Evolutionary conservation across 1,140 invertebrate genomes (phyloP), one percentile per base, ranked within the genome.

Genomic region (Yoshiicerus persimilis): DNA sequence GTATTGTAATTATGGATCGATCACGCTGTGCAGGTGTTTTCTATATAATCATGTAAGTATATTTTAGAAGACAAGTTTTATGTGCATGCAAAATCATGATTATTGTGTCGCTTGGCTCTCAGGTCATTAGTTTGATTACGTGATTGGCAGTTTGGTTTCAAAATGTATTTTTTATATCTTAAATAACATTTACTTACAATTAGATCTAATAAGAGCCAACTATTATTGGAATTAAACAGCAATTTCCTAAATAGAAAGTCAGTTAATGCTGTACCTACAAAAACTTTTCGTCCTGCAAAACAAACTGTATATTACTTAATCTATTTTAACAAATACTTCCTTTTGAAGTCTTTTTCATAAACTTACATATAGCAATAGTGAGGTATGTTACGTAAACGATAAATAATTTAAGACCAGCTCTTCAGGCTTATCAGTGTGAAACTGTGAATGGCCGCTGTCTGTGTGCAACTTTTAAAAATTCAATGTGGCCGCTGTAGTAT

Each of bases 211-310:
- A 30, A 70, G 64, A 70, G 23, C 27, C 27, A 30, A 70, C 47
- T 70, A 70, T n/a, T n/a, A n/a, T 70, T 70, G 64, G 64, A 70
- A 70, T 70, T 70, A 70, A 70, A 70, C 64, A 70, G 64, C 64
- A 70, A 70, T 70, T 70, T 70, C 64, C 23, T 70, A 70, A 70
- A 27, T 70, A 27, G 64, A 30, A 70, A 70, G 64, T 70, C 64
- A 27, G 64, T 70, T 70, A 70, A 70, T 70, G 23, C 27, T 70
- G 64, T 70, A 70, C 64, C 64, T 70, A 70, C 64, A 70, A 70
- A 27, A 70, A 56, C 47, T 70, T 64, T 70, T 70, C 64, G 64
- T 70, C 64, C 64, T 70, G 64, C 64, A 70, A 70, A 70, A 70
- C 64, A 70, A 70, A 25, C 13, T 70, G 23, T 70, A 70, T 30